Conservation (phyloP, 2,797 vertebrate species). For the Neopelma chrysocephalum region DNA sequence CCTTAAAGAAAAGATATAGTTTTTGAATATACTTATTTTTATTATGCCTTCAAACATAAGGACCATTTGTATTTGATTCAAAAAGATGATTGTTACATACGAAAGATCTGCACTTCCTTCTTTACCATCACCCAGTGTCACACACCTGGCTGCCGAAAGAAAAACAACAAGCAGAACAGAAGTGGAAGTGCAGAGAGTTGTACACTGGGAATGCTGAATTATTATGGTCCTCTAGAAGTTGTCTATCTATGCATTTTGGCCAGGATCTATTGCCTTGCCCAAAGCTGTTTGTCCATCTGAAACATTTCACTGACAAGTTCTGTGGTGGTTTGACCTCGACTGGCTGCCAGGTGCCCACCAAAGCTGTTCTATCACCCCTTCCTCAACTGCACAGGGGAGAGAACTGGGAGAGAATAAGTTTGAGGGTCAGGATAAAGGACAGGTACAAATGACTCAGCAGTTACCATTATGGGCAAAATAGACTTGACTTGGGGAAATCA, state of each 20-base stretch:
- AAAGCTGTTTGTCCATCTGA: neutral
- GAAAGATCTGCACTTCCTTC: neutral
- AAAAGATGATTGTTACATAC: neutral
- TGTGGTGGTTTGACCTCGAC: neutral
- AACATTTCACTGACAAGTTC: neutral
- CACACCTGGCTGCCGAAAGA: neutral
- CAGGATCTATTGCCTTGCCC: neutral
- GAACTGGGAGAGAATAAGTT: neutral
- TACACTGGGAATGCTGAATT: neutral
- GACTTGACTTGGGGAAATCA: accelerated
- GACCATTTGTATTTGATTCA: neutral
- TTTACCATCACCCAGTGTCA: neutral
- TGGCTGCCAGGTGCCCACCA: neutral
- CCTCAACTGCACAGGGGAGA: neutral
- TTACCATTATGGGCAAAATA: neutral
- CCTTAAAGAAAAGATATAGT: neutral
- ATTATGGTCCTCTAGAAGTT: neutral
- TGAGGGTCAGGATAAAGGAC: neutral
- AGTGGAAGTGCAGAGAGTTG: neutral
- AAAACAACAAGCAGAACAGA: neutral
- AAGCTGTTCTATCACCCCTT: neutral
- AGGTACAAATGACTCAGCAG: neutral
- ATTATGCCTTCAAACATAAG: neutral
- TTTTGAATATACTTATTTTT: neutral
- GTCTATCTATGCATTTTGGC: neutral